Evolutionary conservation across 2,113 vertebrate species (phyloP).

Genomic region (Centropus bengalensis): DNA sequence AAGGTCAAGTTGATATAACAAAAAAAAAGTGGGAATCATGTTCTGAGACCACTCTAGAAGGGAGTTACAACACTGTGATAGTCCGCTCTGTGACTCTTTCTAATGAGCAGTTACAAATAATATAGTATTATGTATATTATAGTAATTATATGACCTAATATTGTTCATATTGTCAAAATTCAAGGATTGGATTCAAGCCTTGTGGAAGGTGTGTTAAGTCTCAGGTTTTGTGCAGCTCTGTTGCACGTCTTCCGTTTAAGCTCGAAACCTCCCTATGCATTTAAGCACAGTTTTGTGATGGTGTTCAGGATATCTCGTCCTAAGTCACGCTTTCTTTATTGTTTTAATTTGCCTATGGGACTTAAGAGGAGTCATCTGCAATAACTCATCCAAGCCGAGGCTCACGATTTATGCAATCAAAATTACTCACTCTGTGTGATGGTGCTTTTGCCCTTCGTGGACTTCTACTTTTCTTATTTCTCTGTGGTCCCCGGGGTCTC

Average conservation of each 20-base stretch:
- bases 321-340: not conserved
- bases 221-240: not conserved
- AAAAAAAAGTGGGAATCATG: not conserved
- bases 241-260: not conserved
- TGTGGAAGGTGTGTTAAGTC: not conserved
- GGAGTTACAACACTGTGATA: not conserved
- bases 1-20: not conserved
- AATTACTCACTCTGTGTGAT: not conserved
- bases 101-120: not conserved
- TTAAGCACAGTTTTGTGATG: not conserved
- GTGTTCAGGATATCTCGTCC: not conserved
- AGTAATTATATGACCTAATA: not conserved
- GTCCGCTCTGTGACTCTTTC: not conserved
- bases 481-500: rapidly evolving
- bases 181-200: not conserved
- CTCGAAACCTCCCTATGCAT: not conserved
- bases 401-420: not conserved
- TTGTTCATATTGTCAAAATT: not conserved
- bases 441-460: not conserved
- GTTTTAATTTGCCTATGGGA: not conserved
- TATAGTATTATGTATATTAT: not conserved
- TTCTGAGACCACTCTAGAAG: not conserved
- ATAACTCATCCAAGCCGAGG: not conserved
- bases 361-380: not conserved
- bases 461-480: not conserved